Conservation (phyloP, 2,113 vertebrate genomes). For the Prinia subflava region DNA sequence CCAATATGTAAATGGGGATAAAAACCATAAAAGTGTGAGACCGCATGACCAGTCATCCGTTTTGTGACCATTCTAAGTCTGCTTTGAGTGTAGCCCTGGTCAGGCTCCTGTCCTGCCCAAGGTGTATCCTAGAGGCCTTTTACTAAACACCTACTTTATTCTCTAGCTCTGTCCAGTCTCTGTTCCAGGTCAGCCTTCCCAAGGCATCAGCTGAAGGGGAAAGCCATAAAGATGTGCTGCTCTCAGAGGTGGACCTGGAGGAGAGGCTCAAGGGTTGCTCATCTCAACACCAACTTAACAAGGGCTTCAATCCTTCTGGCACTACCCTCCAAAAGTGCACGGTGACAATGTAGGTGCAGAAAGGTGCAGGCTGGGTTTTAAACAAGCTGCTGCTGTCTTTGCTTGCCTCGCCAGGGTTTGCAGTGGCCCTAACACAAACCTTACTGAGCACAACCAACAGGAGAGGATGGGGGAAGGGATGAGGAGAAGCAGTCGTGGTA, state of each 20-base stretch:
- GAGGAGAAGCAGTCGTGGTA: neutral
- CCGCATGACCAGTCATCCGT: neutral
- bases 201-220: neutral
- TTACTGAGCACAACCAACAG: neutral
- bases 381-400: neutral
- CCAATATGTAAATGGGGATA: neutral
- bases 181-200: neutral
- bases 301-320: neutral
- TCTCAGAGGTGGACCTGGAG: neutral
- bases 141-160: neutral
- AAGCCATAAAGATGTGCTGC: neutral
- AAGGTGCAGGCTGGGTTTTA: neutral
- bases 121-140: neutral
- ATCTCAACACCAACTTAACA: neutral
- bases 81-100: neutral
- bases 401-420: neutral
- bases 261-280: neutral
- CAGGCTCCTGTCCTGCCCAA: neutral
- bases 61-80: neutral
- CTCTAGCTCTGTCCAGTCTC: neutral
- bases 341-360: neutral
- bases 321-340: neutral
- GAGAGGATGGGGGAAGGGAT: neutral
- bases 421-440: neutral
- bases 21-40: neutral